Base-by-base conservation (phyloP, 2,797 vertebrate genomes). In the Falco rusticolus region DNA sequence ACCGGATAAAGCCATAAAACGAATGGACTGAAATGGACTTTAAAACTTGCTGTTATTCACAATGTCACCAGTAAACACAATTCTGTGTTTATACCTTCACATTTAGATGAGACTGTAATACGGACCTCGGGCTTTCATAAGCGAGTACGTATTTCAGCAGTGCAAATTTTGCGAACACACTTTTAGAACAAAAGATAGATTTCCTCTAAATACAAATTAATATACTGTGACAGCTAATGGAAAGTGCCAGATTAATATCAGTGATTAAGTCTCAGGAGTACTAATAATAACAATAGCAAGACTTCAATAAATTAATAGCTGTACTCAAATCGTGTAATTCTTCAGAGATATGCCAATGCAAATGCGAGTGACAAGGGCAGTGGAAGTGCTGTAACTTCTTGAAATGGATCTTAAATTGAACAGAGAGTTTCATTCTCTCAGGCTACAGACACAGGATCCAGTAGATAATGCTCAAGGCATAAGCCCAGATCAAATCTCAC, bases 401-500 rank as follows among this genome's bases (percentile, higher is more conserved):
- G 16, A 94, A 95, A 89, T 60, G 68, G 43, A 72, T 86, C 82
- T 90, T 91, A 96, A 95, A 95, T 72, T 77, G 90, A 79, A 53
- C 47, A 84, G 54, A 45, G 60, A 53, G 39, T 39, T 89, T 89
- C 50, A 83, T 90, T 94, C 57, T 92, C 78, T 93, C 56, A n/a
- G 86, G 50, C 89, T 96, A 28, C 77, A 79, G 81, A 87, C 71
- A 94, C 31, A 93, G 84, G 39, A 94, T 94, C 84, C 66, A 84
- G 63, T 37, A 94, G 70, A 74, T 87, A 89, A 85, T 15, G 53
- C 81, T 94, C 34, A 39, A 84, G 53, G 53, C 50, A 34, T 53
- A 89, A 93, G 18, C 43, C 78, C 74, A 79, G 94, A 92, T 95
- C 92, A 96, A 94, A 95, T 96, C 92, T 95, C 96, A 72, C 86